Percentiles rank a stretch among this genome's conserved stretches.
Conservation (phyloP, 2,888 invertebrate genomes). For the Drosophila maculinotata region DNA sequence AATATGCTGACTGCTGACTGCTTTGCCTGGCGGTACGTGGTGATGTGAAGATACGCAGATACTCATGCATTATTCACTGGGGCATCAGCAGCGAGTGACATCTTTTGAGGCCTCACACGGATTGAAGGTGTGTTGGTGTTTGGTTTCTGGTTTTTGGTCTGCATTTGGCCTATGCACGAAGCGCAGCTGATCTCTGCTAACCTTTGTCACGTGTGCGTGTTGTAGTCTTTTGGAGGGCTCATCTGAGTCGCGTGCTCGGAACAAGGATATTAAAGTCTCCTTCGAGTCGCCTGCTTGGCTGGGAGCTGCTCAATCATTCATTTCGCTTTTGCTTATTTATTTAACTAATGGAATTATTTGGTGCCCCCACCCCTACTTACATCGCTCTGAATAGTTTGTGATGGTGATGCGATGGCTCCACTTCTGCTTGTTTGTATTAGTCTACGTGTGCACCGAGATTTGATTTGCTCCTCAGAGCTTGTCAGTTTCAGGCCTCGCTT, state of each 20-base stretch:
- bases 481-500: conserved; percentile 14
- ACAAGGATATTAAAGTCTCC: conserved; percentile 45
- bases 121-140: conserved; percentile 16
- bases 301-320: conserved; percentile 70
- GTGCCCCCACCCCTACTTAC: conserved; percentile 12
- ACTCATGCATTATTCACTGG: conserved; percentile 72
- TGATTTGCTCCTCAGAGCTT: conserved; percentile 38
- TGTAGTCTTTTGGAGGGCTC: conserved; percentile 1
- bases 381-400: conserved; percentile 16
- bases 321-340: conserved; percentile 81
- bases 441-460: conserved; percentile 51
- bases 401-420: background rate
- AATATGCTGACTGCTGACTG: conserved; percentile 42
- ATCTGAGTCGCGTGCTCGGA: conserved; percentile 35
- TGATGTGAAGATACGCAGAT: conserved; percentile 22
- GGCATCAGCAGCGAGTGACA: conserved; percentile 62
- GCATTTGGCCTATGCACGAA: conserved; percentile 66
- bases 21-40: conserved; percentile 20
- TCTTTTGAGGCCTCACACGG: conserved; percentile 54
- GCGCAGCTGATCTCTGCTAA: conserved; percentile 48
- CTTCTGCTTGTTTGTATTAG: conserved; percentile 34
- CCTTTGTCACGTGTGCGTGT: conserved; percentile 51
- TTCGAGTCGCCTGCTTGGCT: background rate
- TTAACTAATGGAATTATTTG: conserved; percentile 83
- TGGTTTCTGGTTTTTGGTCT: conserved; percentile 26